A percentile compares a stretch with the other conserved stretches of the same genome.
Conservation (phyloP, 2,888 invertebrate genomes). For the Rhagophthalmus giganteus region DNA sequence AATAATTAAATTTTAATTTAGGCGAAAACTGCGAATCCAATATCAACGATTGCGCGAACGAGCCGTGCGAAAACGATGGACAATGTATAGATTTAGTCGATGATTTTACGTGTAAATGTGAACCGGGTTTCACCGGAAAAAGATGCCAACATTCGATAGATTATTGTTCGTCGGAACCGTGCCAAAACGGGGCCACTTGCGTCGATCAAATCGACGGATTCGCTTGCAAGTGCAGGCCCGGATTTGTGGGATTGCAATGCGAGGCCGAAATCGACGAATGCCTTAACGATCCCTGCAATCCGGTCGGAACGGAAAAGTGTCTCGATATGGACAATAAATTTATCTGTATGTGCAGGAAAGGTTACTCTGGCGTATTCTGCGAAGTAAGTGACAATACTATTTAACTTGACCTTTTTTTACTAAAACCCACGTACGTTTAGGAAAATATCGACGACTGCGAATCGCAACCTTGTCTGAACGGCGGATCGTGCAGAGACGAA, state of each 20-base stretch:
- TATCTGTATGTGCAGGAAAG: constrained; percentile 85
- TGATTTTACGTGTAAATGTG: constrained; percentile 85
- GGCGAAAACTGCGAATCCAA: constrained; percentile 83
- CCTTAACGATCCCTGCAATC: constrained; percentile 85
- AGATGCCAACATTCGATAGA: constrained; percentile 92
- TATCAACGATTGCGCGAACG: constrained; percentile 85
- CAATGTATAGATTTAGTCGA: constrained; percentile 86
- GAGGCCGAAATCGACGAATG: constrained; percentile 94
- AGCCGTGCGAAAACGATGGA: constrained; percentile 91
- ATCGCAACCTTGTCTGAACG: constrained; percentile 83
- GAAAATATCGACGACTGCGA: constrained; percentile 85
- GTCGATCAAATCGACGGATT: constrained; percentile 88
- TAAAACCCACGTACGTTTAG: no score
- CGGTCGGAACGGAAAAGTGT: constrained; percentile 87
- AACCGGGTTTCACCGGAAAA: constrained; percentile 92
- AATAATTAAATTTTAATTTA: no score
- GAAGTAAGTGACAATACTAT: constrained; percentile 57
- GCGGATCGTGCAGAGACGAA: constrained; percentile 85
- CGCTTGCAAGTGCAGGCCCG: constrained; percentile 89
- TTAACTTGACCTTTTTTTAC: no score
- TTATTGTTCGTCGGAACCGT: constrained; percentile 86
- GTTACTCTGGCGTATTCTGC: constrained; percentile 82
- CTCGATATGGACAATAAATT: constrained; percentile 86
- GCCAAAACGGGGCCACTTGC: constrained; percentile 90
- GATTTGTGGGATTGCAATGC: constrained; percentile 89